Conservation (phyloP, 64 coral and sea anemone species). For the Montipora sp. region DNA sequence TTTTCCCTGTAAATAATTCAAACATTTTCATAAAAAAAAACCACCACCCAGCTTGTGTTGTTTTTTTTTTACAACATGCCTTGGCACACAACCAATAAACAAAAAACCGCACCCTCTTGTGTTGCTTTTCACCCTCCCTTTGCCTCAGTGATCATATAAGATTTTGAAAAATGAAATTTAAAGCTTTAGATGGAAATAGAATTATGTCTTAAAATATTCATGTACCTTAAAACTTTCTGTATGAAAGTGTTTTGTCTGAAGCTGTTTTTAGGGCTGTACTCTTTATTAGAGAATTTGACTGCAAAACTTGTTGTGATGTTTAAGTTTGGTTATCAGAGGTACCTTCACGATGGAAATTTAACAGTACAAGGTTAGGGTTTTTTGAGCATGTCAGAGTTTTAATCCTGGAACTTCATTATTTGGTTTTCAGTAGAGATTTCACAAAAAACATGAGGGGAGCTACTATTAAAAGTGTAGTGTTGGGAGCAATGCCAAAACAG, state of each 20-base stretch:
- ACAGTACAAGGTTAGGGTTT: no score
- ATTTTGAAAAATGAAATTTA: no score
- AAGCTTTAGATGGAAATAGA: no score
- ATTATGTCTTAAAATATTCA: no score
- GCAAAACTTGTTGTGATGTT: no score
- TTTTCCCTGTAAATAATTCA: neutral
- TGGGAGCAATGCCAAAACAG: neutral
- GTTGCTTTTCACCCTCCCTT: neutral
- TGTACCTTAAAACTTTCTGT: neutral
- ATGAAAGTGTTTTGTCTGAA: no score
- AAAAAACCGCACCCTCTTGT: neutral
- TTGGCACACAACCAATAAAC: neutral
- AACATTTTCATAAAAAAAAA: neutral
- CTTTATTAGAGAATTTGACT: no score
- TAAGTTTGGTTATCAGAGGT: no score
- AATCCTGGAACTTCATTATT: neutral
- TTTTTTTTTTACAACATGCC: neutral
- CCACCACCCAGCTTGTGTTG: neutral
- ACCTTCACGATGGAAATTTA: no score
- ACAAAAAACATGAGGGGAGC: no score
- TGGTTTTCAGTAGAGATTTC: neutral
- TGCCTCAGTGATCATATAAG: neutral
- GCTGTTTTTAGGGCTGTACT: no score
- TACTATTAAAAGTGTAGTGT: neutral
- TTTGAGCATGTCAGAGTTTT: no score